Conservation (phyloP, 2,888 invertebrate genomes). For the Vanessa cardui region DNA sequence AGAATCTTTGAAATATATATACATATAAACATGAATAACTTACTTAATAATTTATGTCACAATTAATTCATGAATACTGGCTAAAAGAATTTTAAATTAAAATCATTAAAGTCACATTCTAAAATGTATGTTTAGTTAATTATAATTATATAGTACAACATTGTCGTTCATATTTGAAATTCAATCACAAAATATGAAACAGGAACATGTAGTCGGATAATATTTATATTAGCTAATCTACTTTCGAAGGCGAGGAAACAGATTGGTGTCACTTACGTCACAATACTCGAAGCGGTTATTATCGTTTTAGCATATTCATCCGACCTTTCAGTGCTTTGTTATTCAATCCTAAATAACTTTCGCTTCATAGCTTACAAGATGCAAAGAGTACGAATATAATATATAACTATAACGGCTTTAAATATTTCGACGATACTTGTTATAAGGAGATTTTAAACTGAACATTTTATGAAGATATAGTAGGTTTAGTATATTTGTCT, state of each 20-base stretch:
- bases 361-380: slow-evolving; percentile 24
- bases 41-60: no score
- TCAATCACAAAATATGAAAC: slow-evolving; percentile 2
- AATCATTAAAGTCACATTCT: background rate
- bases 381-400: background rate
- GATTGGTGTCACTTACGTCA: slow-evolving; percentile 44
- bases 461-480: no score
- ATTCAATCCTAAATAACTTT: slow-evolving; percentile 38
- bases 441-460: no score
- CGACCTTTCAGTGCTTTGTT: slow-evolving; percentile 41
- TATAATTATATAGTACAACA: slow-evolving; percentile 2
- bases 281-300: slow-evolving; percentile 39
- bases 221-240: slow-evolving; percentile 24
- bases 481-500: no score
- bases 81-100: background rate
- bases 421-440: background rate
- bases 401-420: background rate
- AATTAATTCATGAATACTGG: no score
- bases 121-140: background rate
- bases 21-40: no score
- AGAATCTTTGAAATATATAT: no score
- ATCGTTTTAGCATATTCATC: slow-evolving; percentile 40
- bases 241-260: slow-evolving; percentile 35
- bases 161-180: slow-evolving; percentile 1
- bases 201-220: background rate